Base-by-base conservation (phyloP, 2,888 invertebrate species). In the Metalampra italica region DNA sequence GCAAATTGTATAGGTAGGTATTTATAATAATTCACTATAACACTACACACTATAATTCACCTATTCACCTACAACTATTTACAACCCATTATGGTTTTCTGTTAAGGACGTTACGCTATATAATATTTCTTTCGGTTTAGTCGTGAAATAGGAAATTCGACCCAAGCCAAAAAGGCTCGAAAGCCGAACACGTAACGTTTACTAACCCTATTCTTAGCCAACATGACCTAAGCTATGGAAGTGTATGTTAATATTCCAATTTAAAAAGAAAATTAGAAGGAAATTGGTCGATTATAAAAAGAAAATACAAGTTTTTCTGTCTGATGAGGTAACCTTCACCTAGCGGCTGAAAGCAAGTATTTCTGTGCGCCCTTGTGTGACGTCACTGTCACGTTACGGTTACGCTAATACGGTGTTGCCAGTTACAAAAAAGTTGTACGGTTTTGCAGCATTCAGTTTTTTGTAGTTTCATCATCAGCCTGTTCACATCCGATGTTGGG, bases 321-420 rank as follows among this genome's bases (percentile, higher is more conserved):
- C 29, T 29, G 39, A 7, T 39, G 46, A 22, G n/a, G 12, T 79
- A 80, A 82, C 86, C 87, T 86, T 88, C 87, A 86, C 82, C 84
- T 83, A 80, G 79, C 81, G 64, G 64, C 84, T 82, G 81, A 86
- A 83, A 83, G 71, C 71, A 73, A 59, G 71, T 84, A 88, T 86
- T 86, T 87, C 75, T 76, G 82, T 66, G 62, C 71, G 86, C 68
- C 82, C 85, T 87, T 84, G 85, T 84, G 85, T 86, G 82, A 86
- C 83, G 87, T 83, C 78, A 77, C 36, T 70, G 78, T 80, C 82
- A 84, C 76, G 73, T 66, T 78, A 76, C 62, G 68, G 57, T 51
- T n/a, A n/a, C n/a, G n/a, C n/a, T n/a, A n/a, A 53, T 51, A 9
- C 40, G 50, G 71, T 78, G 76, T 84, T 83, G 83, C 80, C 62